Conservation (phyloP, 2,113 vertebrate species). For the Felis catus region DNA sequence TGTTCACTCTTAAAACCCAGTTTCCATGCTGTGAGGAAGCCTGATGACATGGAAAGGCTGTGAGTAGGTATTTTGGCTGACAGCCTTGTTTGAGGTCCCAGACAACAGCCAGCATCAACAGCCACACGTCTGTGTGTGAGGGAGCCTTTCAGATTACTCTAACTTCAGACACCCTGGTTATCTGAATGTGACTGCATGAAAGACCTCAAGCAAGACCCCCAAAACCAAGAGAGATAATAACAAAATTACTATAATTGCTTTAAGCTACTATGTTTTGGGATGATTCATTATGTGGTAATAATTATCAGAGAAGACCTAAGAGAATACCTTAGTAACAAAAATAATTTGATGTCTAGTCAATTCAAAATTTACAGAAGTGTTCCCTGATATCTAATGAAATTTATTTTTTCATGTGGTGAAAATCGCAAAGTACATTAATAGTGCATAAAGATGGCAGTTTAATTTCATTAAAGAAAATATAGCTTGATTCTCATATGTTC, state of each 20-base stretch:
- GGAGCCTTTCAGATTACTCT: neutral
- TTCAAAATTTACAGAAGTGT: neutral
- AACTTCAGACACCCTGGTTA: neutral
- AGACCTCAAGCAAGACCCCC: neutral
- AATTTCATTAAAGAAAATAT: constrained; percentile 39
- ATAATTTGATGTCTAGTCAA: neutral
- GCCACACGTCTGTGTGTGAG: neutral
- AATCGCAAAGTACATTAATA: neutral
- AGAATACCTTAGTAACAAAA: constrained; percentile 14
- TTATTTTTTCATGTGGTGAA: neutral
- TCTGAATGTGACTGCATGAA: neutral
- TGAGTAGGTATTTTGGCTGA: neutral
- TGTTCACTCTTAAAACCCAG: neutral
- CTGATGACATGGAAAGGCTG: neutral
- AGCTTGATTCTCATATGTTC: neutral
- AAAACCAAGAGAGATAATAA: neutral
- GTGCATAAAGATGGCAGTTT: neutral
- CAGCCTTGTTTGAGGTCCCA: neutral
- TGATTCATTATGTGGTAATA: neutral
- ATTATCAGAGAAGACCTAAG: neutral
- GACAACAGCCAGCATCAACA: neutral
- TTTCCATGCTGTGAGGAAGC: neutral
- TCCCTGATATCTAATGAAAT: neutral
- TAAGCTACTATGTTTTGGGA: neutral
- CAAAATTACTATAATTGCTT: neutral